Evolutionary conservation across 2,113 vertebrate species (phyloP).

Genomic region (Stomatorhinus ivindoensis): DNA sequence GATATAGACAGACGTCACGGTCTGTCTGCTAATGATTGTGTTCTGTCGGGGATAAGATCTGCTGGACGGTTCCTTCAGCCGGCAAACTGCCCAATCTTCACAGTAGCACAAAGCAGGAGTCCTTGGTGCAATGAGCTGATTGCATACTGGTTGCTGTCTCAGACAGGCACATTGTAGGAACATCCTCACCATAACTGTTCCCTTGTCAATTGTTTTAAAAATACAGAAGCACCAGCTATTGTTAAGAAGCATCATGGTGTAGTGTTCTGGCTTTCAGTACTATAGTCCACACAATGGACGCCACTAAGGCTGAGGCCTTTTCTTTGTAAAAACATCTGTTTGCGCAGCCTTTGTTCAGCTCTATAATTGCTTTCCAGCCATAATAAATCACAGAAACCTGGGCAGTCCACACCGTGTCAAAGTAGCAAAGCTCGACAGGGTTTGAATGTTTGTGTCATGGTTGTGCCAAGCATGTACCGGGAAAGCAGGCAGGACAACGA

Average conservation of each 20-base stretch:
- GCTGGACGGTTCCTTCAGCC: neutral
- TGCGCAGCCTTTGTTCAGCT: neutral
- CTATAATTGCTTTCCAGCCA: neutral
- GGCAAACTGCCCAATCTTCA: neutral
- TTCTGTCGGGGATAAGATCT: neutral
- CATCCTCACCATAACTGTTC: constrained; percentile 29
- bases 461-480: too few species aligned
- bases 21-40: neutral
- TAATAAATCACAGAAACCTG: neutral
- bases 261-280: constrained; percentile 19
- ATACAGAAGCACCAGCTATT: constrained; percentile 30
- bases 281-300: neutral
- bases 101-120: neutral
- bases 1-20: neutral
- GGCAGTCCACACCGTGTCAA: neutral
- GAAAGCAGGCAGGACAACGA: too few species aligned
- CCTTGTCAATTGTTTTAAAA: constrained; percentile 47
- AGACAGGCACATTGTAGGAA: constrained; percentile 36
- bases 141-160: constrained; percentile 26
- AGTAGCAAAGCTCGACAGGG: neutral
- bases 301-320: neutral
- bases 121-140: neutral
- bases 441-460: too few species aligned
- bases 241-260: constrained; percentile 39
- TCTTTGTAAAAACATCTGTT: constrained; percentile 10